These are phyloP conservation scores for Bombus fervidus DNA, from an alignment of 1,140 invertebrate species.

Conservation along the genomic window DNA sequence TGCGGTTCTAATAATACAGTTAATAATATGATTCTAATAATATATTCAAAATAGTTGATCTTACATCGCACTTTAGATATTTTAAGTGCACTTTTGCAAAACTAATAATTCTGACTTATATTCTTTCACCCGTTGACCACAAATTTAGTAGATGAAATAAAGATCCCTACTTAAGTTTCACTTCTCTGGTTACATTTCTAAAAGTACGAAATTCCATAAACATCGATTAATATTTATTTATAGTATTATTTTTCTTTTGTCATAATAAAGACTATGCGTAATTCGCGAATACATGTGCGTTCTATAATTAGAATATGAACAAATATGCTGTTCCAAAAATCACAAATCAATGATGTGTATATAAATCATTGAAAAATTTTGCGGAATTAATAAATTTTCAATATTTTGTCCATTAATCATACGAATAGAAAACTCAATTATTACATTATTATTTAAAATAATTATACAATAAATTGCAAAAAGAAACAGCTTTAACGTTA, in stretches of 20 bases:
- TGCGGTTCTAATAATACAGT: no score
- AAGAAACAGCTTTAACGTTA: no score
- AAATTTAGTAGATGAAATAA: neutral
- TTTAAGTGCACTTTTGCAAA: no score
- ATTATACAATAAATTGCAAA: no score
- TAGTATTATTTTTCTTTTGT: neutral
- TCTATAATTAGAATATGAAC: conserved; percentile 29
- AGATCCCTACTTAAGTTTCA: neutral
- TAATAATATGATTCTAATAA: no score
- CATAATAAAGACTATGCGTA: conserved; percentile 16
- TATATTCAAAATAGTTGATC: no score
- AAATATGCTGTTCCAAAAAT: conserved; percentile 22
- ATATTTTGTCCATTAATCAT: neutral
- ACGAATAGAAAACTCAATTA: neutral
- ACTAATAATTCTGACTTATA: no score
- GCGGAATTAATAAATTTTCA: no score
- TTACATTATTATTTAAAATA: neutral
- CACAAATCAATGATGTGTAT: conserved; percentile 10
- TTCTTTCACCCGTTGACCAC: no score
- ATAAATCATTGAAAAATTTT: neutral
- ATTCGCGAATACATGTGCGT: conserved; percentile 15
- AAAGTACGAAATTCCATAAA: neutral
- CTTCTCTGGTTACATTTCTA: neutral
- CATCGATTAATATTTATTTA: conserved; percentile 10
- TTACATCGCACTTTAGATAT: no score